Evolutionary conservation across 92 coral and sea anemone genomes (phyloP), one percentile per base, ranked within the genome.

Genomic region (Virgularia gustaviana): DNA sequence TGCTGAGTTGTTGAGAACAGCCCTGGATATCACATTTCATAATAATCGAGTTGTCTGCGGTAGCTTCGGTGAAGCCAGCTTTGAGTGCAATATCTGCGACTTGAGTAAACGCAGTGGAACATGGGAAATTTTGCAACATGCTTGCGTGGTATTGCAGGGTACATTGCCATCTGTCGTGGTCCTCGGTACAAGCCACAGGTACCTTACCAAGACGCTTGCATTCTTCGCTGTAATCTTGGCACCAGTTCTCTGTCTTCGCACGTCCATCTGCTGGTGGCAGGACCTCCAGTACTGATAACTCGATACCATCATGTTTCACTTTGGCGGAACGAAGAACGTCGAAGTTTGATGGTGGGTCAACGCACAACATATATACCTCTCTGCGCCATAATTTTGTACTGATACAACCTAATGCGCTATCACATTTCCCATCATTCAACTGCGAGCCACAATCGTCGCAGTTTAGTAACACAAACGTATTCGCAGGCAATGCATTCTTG

Each of bases 341-440:
- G 15, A 65, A 65, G 34, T 29, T 49, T 0, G 72, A 41, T 18
- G 38, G 24, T 23, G 78, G 78, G 11, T 44, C 34, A 30, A 65
- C 72, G 30, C 72, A 65, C 11, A 44, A 29, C 13, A 56, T 41
- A 18, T 65, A 65, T 4, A 43, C 72, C 18, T 65, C 54, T 43
- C 36, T 33, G 19, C 58, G 41, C 76, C 75, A 9, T 2, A 57
- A 62, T 35, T 22, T 57, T n/a, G 57, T 70, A 36, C 41, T 79
- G n/a, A 84, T 42, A 63, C 88, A 79, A 8, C 45, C 44, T 24
- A 84, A 59, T 0, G 88, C 76, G 4, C 43, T 56, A 36, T 79
- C 65, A 75, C 88, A 78, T 19, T 60, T 29, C 0, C 9, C 42
- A 15, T 9, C 22, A 32, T 24, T 5, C 9, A 79, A 62, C 5